Evolutionary conservation across 1,140 invertebrate genomes (phyloP), one percentile per base, ranked within the genome.

Genomic region (Amphibalanus amphitrite): DNA sequence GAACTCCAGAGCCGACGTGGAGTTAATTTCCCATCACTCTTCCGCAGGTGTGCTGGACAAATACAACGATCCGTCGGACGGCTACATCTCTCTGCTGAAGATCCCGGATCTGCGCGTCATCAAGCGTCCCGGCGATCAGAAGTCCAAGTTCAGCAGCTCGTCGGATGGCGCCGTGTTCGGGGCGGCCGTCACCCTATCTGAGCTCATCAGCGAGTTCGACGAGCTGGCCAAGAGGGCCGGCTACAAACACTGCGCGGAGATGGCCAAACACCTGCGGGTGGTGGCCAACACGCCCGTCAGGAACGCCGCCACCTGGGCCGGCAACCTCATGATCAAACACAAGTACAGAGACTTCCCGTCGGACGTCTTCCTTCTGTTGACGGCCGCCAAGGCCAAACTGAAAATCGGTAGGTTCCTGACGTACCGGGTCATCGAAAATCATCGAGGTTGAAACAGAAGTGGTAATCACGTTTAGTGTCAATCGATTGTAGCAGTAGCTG

Each of bases 281-380:
- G 74, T 73, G 28, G 76, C 76, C 28, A 76, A 74, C 69, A 70
- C 71, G 47, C 64, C 71, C 8, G 71, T 76, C 28, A 73, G 76
- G 71, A 77, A 77, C 70, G 72, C 47, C 1, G 89, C 86, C 67
- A 87, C 86, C 10, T 78, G 91, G 73, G 90, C 88, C 47, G 90
- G 90, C 38, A 92, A 92, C 77, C 79, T 93, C 69, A 87, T 88
- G 80, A 84, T 91, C 72, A 92, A 92, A 79, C 85, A 90, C 73
- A 75, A 79, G 10, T 82, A 88, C 74, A 81, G 80, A 0, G 85
- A 88, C 72, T 92, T 91, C 77, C 87, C 87, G 0, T 92, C 90
- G 0, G 89, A 91, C 78, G 76, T 91, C 3, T 90, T 88, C 77
- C 77, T 90, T n/a, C 81, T 89, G n/a, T 80, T 92, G 25, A 86